phyloP scores from a whole-genome alignment of 2,888 invertebrate genomes.

The Embidobia sp. region DNA sequence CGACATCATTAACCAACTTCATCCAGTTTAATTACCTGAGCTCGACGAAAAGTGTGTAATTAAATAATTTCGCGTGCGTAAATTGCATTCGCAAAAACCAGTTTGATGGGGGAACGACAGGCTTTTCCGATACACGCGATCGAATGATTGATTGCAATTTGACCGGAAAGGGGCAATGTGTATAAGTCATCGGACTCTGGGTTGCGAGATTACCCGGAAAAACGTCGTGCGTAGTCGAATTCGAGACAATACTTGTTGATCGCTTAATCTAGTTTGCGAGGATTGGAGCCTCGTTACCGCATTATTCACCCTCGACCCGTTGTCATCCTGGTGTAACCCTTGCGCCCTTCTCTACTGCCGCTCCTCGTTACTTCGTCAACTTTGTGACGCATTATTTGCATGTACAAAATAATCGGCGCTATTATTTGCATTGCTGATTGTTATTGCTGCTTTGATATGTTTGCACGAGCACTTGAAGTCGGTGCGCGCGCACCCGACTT shows the following conservation, averaged over 20 bases:
- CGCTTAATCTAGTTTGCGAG: slow-evolving; percentile 65
- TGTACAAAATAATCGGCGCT: slow-evolving; percentile 50
- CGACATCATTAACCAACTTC: too few species aligned
- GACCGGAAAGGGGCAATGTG: slow-evolving; percentile 12
- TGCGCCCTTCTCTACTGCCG: slow-evolving; percentile 7
- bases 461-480: slow-evolving; percentile 41
- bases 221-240: too few species aligned
- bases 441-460: slow-evolving; percentile 27
- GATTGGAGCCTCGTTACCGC: slow-evolving; percentile 62
- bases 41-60: neutral
- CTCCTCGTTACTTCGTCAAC: slow-evolving; percentile 32
- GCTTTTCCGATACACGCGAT: slow-evolving; percentile 44
- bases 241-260: slow-evolving; percentile 62
- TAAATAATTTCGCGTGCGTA: slow-evolving; percentile 25
- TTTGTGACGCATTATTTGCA: slow-evolving; percentile 42
- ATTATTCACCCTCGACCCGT: slow-evolving; percentile 65
- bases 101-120: slow-evolving; percentile 3
- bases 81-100: slow-evolving; percentile 19
- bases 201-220: too few species aligned
- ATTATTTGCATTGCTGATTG: slow-evolving; percentile 58
- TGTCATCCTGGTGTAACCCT: slow-evolving; percentile 54
- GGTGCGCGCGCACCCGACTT: neutral
- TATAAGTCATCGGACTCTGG: slow-evolving; percentile 54
- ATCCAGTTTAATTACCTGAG: too few species aligned
- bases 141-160: slow-evolving; percentile 50